Evolutionary conservation across 2,113 vertebrate species (phyloP).

Genomic region (Lynx canadensis): DNA sequence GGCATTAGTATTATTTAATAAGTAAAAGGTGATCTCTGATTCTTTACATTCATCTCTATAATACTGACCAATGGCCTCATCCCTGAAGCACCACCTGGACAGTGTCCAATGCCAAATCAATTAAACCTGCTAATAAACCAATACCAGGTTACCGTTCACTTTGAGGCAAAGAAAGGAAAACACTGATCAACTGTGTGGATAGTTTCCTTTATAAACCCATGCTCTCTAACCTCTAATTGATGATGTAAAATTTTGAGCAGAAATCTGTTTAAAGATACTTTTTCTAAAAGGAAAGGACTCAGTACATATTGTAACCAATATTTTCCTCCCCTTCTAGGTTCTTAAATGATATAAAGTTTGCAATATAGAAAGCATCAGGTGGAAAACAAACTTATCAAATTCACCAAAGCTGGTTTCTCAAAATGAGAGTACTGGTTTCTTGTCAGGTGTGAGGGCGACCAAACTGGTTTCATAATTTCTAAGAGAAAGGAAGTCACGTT

Average conservation of each 20-base stretch:
- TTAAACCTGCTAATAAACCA: neutral
- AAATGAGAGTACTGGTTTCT: neutral
- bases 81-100: neutral
- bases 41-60: neutral
- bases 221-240: neutral
- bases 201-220: neutral
- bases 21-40: neutral
- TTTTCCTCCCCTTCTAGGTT: neutral
- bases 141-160: neutral
- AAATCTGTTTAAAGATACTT: neutral
- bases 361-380: neutral
- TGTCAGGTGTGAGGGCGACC: neutral
- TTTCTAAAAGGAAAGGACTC: neutral
- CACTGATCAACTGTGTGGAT: neutral
- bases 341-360: neutral
- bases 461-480: neutral
- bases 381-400: neutral
- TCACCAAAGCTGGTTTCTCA: neutral
- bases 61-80: neutral
- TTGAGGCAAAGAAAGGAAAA: neutral
- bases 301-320: neutral
- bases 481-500: neutral
- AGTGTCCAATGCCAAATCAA: neutral
- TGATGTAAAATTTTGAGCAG: neutral
- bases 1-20: neutral